Conservation (phyloP, 2,888 invertebrate species). For the Morinoia aosen region DNA sequence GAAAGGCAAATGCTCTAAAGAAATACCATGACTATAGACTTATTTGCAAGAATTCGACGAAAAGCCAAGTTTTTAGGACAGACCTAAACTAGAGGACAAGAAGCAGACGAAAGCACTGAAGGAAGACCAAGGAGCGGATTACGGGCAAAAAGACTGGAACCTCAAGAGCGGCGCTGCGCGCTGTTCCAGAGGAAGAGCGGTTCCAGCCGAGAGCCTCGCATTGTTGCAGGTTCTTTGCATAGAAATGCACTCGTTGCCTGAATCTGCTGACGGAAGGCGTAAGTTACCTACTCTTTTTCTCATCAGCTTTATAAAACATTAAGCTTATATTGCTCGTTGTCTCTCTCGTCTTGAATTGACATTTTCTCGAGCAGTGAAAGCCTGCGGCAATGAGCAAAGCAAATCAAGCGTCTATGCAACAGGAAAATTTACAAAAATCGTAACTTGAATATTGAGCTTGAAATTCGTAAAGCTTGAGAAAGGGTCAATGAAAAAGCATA, state of each 20-base stretch:
- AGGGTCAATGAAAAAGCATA: no score
- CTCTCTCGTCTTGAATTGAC: neutral
- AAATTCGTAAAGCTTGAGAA: neutral
- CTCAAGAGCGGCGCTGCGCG: neutral
- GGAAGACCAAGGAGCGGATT: neutral
- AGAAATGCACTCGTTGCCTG: constrained; percentile 26
- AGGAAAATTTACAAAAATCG: neutral
- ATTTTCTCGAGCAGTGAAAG: neutral
- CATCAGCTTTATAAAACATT: neutral
- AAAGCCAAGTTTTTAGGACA: neutral
- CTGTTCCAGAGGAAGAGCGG: neutral
- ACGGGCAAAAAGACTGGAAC: neutral
- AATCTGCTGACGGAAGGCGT: neutral
- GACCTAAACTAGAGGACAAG: neutral
- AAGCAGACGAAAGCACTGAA: neutral
- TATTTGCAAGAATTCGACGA: neutral
- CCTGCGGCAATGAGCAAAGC: neutral
- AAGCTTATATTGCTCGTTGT: neutral
- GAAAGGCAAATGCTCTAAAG: no score
- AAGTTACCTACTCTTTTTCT: neutral
- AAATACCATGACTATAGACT: no score
- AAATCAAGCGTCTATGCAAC: neutral
- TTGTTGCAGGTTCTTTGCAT: constrained; percentile 14
- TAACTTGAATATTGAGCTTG: neutral
- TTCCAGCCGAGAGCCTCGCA: neutral